phyloP scores from a whole-genome alignment of 2,888 invertebrate genomes.

The Athalia circularis region DNA sequence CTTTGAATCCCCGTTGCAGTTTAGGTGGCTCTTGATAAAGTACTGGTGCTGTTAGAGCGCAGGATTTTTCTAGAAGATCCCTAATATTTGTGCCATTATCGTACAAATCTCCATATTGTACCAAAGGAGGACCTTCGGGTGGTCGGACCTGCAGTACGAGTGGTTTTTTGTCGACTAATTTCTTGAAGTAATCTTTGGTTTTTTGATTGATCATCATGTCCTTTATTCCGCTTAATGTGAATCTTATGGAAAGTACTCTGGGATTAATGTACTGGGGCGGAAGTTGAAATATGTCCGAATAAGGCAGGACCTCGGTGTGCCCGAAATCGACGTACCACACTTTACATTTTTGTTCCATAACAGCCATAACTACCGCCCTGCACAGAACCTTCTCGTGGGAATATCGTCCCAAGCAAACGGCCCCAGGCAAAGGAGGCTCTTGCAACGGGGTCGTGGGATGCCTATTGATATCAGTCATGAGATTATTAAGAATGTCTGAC shows the following conservation, averaged over 20 bases:
- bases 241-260: slow-evolving; percentile 85
- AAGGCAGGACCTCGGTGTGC: slow-evolving; percentile 83
- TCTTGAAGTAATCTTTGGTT: slow-evolving; percentile 83
- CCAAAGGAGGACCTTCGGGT: slow-evolving; percentile 82
- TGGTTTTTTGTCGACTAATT: slow-evolving; percentile 80
- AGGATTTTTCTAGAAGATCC: slow-evolving; percentile 75
- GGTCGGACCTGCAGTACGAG: slow-evolving; percentile 81
- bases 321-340: slow-evolving; percentile 90
- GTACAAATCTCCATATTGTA: slow-evolving; percentile 85
- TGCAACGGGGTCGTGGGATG: slow-evolving; percentile 77
- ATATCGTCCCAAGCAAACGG: slow-evolving; percentile 86
- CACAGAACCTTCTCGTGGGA: slow-evolving; percentile 82
- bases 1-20: slow-evolving; percentile 55
- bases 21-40: slow-evolving; percentile 56
- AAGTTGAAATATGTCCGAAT: slow-evolving; percentile 84
- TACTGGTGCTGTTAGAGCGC: slow-evolving; percentile 45
- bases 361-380: slow-evolving; percentile 85
- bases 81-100: slow-evolving; percentile 78
- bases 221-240: slow-evolving; percentile 83
- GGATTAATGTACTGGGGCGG: slow-evolving; percentile 83
- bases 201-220: slow-evolving; percentile 76
- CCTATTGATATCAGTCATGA: slow-evolving; percentile 85
- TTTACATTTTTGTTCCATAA: slow-evolving; percentile 83
- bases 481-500: slow-evolving; percentile 78
- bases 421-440: slow-evolving; percentile 84